Conservation (phyloP, 2,888 invertebrate species). For the Sturmia bella region DNA sequence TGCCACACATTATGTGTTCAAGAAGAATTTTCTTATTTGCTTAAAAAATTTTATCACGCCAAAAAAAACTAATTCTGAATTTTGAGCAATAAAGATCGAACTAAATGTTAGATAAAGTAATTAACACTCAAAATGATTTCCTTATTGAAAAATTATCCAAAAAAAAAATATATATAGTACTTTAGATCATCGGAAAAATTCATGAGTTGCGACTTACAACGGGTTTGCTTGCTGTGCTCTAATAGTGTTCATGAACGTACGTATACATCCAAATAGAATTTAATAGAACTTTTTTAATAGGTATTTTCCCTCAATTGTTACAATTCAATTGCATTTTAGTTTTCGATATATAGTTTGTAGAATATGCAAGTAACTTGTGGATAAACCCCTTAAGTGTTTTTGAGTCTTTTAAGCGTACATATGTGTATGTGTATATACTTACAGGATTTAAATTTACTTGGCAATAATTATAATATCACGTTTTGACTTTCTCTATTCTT, state of each 20-base stretch:
- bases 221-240: no score
- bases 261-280: constrained; percentile 55
- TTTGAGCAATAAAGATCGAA: no score
- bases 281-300: constrained; percentile 38
- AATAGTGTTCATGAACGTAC: constrained; percentile 40
- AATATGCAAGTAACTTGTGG: constrained; percentile 50
- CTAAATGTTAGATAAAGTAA: no score
- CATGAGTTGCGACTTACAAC: no score
- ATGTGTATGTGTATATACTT: not conserved
- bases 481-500: constrained; percentile 53
- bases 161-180: no score
- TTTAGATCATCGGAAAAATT: no score
- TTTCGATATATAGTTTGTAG: constrained; percentile 54
- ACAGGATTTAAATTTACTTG: constrained; percentile 41
- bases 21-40: no score
- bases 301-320: constrained; percentile 14
- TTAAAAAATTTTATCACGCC: no score
- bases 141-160: no score
- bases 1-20: no score
- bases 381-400: constrained; percentile 50
- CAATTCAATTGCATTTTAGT: constrained; percentile 52
- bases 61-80: no score
- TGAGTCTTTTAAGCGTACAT: not conserved
- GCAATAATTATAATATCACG: constrained; percentile 43
- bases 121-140: no score